Evolutionary conservation across 2,113 vertebrate genomes (phyloP).

Genomic region (Notothenia coriiceps): DNA sequence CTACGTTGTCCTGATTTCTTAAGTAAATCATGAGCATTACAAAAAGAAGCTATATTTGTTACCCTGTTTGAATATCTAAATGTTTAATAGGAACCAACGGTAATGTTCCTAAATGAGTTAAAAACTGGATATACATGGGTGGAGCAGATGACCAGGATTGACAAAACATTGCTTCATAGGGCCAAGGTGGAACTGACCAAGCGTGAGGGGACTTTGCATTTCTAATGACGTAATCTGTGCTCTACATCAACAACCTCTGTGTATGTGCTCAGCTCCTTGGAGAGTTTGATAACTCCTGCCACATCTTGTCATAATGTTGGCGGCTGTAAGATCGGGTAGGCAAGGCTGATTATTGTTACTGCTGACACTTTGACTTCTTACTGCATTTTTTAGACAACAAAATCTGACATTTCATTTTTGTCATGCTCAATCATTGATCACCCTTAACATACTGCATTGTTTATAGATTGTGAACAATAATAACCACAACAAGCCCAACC

Average conservation of each 20-base stretch:
- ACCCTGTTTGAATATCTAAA: no score
- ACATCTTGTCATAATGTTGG: constrained; percentile 8
- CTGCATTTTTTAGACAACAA: not conserved
- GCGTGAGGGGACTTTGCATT: constrained; percentile 50
- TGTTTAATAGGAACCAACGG: not conserved
- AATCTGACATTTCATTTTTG: not conserved
- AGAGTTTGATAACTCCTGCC: constrained; percentile 17
- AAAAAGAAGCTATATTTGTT: no score
- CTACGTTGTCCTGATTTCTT: no score
- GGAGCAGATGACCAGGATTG: constrained; percentile 20
- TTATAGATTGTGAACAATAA: not conserved
- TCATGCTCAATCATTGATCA: not conserved
- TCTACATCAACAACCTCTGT: constrained; percentile 49
- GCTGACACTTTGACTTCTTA: constrained; percentile 9
- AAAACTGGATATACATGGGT: constrained; percentile 25
- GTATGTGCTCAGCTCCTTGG: constrained; percentile 19
- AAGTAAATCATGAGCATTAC: no score
- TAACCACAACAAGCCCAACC: no score
- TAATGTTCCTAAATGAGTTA: constrained; percentile 14
- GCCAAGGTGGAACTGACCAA: constrained; percentile 38
- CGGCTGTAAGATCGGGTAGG: constrained; percentile 4
- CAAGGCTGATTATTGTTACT: not conserved
- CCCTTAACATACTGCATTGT: not conserved
- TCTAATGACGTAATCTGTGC: constrained; percentile 44
- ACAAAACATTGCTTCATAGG: constrained; percentile 41